Base-by-base conservation (phyloP, 2,888 invertebrate genomes). In the Leptopilina myrica region DNA sequence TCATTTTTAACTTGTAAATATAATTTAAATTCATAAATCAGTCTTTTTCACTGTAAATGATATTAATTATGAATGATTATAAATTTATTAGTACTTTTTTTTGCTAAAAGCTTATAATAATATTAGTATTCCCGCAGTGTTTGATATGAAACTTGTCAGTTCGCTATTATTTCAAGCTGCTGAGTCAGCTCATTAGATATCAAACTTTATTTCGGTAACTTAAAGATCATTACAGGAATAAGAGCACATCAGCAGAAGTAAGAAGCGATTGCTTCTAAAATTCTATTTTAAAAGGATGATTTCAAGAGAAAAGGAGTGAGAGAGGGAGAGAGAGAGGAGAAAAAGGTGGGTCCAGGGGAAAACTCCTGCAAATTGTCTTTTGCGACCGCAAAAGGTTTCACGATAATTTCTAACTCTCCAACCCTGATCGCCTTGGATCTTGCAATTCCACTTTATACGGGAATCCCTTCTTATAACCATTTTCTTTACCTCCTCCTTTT, bases 361-460 rank as follows among this genome's bases (percentile, higher is more conserved):
- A 46, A 46, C 66, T 43, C n/a, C n/a, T 66, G 15, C 43, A 66
- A 66, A 66, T 66, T n/a, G 66, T 66, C 46, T 66, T 43, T 66
- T 46, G 66, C 66, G 66, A 46, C 43, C 11, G 46, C 66, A 66
- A 43, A 43, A 66, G 66, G 46, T 66, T 46, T 66, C 15, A 46
- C 46, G 66, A 66, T 66, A 66, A 66, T 66, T 43, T 66, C 46
- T 43, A 66, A 66, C 66, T 66, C 66, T 43, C 43, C 15, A 66
- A 43, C 15, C 15, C 8, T n/a, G 66, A 66, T 66, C 46, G 66
- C 15, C 46, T 46, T 15, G 43, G 66, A 66, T 66, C 66, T 66
- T 66, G 66, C 43, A 66, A 66, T 66, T 66, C 66, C 46, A 66
- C 66, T 66, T 66, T 46, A 66, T 46, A 66, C 66, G 46, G 46